These are phyloP conservation scores for Trachemys scripta DNA, from an alignment of 2,113 vertebrate species.

Conservation along the genomic window DNA sequence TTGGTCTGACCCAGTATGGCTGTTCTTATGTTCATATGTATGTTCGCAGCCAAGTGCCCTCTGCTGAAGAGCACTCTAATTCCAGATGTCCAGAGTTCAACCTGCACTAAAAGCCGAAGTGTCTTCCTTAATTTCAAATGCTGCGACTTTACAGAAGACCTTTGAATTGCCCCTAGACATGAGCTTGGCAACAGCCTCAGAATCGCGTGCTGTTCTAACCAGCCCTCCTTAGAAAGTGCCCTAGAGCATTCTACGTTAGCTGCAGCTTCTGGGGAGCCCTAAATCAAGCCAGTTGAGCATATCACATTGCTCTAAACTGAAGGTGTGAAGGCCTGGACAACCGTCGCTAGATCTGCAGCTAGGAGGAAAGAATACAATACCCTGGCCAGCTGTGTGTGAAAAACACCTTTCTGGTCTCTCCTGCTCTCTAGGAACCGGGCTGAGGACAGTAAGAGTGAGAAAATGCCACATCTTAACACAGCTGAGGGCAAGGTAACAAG, in stretches of 20 bases:
- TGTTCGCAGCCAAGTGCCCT: rapidly evolving
- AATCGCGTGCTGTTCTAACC: not conserved
- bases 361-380: not conserved
- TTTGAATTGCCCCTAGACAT: not conserved
- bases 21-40: no score
- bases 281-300: not conserved
- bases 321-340: not conserved
- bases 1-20: no score
- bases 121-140: not conserved
- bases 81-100: not conserved
- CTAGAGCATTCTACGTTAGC: not conserved
- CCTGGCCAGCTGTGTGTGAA: not conserved
- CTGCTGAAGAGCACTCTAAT: not conserved
- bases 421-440: not conserved
- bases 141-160: not conserved
- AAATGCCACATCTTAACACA: not conserved
- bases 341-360: not conserved
- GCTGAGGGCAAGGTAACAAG: not conserved
- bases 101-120: not conserved
- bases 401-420: not conserved
- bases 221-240: not conserved
- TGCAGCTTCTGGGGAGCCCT: not conserved
- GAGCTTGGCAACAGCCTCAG: rapidly evolving
- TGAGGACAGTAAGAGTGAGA: not conserved
- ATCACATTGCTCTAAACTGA: not conserved